Base-by-base conservation (phyloP, 2,888 invertebrate species). In the Pterobdella sp. region DNA sequence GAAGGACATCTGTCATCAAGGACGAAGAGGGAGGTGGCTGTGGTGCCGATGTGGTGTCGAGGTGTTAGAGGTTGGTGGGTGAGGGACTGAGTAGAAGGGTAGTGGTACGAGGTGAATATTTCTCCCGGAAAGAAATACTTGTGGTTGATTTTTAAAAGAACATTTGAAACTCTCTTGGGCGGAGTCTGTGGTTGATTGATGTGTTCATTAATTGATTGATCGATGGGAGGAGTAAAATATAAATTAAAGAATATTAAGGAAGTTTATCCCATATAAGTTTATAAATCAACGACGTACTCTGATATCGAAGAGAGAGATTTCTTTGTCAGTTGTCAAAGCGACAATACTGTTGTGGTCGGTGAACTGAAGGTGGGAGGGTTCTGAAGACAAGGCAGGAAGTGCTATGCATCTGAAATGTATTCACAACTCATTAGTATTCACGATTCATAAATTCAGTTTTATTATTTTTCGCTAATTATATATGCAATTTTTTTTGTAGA, bases 261-360 rank as follows among this genome's bases (percentile, higher is more conserved):
- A 56, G 60, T 18, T 7, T 4, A 22, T 26, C 3, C 4, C n/a
- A 56, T 3, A 14, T n/a, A n/a, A 42, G 49, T 7, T 14, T 22
- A 42, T 42, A 14, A 42, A 14, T 42, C 42, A 42, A 7, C 42
- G 10, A 42, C 42, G 10, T 3, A 56, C 60, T 26, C 60, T 56
- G 10, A 56, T 4, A n/a, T 56, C 60, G 60, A 18, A n/a, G 60
- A 56, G 60, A n/a, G 10, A 14, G 10, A 56, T 4, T n/a, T 56
- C n/a, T 3, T 56, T 22, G 14, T 22, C n/a, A 56, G 60, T 56
- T 22, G 60, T 56, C n/a, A 56, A 3, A 26, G 14, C 26, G 60
- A 56, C 26, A 26, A 56, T 56, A 26, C 60, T 56, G 60, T 56
- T 56, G n/a, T 56, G 60, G 60, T 56, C n/a, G 60, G 60, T 56